Percentiles rank a stretch among this genome's conserved stretches.
Evolutionary conservation across 1,140 invertebrate genomes (phyloP).

Genomic region (Ostrea edulis): DNA sequence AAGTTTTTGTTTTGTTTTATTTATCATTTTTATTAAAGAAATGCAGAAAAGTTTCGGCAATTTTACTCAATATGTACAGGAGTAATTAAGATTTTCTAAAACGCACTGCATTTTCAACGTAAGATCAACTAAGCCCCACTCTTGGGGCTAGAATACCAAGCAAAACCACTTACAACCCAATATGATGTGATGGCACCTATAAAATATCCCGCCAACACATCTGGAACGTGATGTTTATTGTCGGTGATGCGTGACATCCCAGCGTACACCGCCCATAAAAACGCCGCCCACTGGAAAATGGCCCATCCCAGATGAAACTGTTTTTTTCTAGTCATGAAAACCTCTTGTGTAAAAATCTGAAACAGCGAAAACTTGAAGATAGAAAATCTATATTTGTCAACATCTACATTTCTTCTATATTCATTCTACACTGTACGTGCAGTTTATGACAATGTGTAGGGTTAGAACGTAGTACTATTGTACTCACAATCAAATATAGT

Average conservation of each 20-base stretch:
- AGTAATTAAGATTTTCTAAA: no score
- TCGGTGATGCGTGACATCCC: slow-evolving; percentile 40
- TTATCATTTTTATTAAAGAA: no score
- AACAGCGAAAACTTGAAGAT: neutral
- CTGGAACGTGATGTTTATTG: slow-evolving; percentile 30
- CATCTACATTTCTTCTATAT: no score
- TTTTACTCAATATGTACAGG: no score
- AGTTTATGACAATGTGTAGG: no score
- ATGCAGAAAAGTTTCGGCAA: no score
- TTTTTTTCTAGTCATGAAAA: slow-evolving; percentile 27
- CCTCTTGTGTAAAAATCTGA: slow-evolving; percentile 41
- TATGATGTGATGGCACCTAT: neutral
- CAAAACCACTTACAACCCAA: slow-evolving; percentile 33
- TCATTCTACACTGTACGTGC: no score
- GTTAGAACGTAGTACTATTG: neutral
- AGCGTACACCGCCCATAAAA: slow-evolving; percentile 32
- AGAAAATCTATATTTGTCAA: neutral
- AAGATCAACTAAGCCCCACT: no score
- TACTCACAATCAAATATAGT: slow-evolving; percentile 41
- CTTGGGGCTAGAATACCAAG: no score
- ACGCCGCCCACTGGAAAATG: slow-evolving; percentile 4
- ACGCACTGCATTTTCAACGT: no score
- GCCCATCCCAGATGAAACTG: slow-evolving; percentile 27
- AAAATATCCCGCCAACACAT: slow-evolving; percentile 11
- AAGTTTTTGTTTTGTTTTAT: no score